phyloP scores from a whole-genome alignment of 2,888 invertebrate genomes.

The Pyrrhosoma nymphula region DNA sequence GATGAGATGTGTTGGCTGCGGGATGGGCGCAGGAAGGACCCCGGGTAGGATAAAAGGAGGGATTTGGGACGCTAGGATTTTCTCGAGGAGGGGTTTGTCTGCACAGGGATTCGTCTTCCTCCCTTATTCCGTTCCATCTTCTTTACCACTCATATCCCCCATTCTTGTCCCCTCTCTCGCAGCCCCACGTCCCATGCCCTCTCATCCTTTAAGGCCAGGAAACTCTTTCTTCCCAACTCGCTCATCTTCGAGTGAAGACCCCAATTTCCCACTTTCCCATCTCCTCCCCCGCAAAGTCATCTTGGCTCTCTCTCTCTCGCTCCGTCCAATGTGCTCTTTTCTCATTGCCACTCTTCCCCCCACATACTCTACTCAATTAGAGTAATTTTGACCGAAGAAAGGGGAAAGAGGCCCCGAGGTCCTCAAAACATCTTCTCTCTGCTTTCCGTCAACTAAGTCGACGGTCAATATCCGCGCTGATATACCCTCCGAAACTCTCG shows the following conservation, averaged over 20 bases:
- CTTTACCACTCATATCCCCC: conserved; percentile 32
- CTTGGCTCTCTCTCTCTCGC: background rate
- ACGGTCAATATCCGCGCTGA: background rate
- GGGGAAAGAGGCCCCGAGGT: background rate
- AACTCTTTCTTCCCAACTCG: background rate
- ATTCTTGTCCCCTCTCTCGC: background rate
- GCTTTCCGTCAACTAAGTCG: background rate
- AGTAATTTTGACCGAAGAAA: background rate
- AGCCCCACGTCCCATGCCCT: background rate
- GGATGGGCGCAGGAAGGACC: background rate
- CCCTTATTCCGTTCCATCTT: conserved; percentile 28
- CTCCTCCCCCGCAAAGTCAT: background rate
- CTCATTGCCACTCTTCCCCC: background rate
- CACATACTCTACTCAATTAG: background rate
- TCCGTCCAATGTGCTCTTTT: background rate
- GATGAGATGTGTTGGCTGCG: conserved; percentile 6
- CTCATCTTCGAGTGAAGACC: background rate
- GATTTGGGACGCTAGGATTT: conserved; percentile 38
- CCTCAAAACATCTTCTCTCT: background rate
- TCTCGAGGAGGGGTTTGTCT: conserved; percentile 38
- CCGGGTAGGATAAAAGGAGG: conserved; percentile 40
- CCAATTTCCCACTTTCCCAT: conserved; percentile 4
- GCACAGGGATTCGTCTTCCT: conserved; percentile 43
- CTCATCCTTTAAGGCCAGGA: background rate
- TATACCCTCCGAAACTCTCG: background rate